phyloP scores from a whole-genome alignment of 2,113 vertebrate genomes.

The Oenanthe melanoleuca region DNA sequence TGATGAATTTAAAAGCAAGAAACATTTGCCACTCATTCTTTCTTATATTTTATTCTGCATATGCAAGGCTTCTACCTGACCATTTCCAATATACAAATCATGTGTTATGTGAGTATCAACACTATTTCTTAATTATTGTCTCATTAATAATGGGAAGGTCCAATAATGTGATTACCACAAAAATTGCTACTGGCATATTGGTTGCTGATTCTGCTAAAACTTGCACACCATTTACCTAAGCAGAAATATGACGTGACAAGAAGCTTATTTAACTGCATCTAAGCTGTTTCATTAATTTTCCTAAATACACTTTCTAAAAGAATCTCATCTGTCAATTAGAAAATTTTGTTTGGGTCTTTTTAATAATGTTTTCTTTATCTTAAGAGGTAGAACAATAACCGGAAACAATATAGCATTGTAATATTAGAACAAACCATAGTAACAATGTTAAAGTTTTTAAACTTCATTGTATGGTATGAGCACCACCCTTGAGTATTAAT shows the following conservation, averaged over 20 bases:
- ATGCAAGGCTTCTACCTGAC: conserved; percentile 70
- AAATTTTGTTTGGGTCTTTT: background rate
- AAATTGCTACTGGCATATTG: conserved; percentile 75
- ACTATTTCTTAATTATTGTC: conserved; percentile 88
- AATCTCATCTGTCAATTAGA: background rate
- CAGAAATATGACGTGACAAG: conserved; percentile 83
- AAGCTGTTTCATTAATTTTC: conserved; percentile 80
- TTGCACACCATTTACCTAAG: conserved; percentile 80
- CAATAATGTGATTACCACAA: conserved; percentile 78
- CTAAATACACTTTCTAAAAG: conserved; percentile 22
- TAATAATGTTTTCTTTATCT: background rate
- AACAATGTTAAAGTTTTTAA: background rate
- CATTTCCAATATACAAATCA: conserved; percentile 75
- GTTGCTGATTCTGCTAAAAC: conserved; percentile 87
- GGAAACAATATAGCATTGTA: background rate
- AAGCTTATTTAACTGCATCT: conserved; percentile 77
- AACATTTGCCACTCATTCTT: conserved; percentile 73
- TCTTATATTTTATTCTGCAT: conserved; percentile 76
- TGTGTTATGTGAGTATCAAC: conserved; percentile 81
- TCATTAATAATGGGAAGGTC: conserved; percentile 86
- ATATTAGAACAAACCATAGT: background rate
- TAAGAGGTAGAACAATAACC: background rate
- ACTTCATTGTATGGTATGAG: background rate
- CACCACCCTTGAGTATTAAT: conserved; percentile 5
- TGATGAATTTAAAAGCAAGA: conserved; percentile 85